Evolutionary conservation across 1,140 invertebrate species (phyloP).

Genomic region (Neoseiulus cucumeris): DNA sequence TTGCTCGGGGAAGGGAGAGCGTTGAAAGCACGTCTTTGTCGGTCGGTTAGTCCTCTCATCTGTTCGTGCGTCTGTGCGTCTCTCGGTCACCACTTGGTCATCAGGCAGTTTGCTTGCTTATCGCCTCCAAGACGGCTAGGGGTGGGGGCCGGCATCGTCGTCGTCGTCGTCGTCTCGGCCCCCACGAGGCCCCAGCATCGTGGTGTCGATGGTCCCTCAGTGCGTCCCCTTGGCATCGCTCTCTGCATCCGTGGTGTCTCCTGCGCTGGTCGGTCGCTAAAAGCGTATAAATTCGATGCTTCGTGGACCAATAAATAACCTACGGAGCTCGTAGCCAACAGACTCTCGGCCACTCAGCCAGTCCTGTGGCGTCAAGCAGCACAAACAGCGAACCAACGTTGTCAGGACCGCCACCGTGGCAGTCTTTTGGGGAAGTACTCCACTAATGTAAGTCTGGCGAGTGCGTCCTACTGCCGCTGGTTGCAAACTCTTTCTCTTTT

Average conservation of each 20-base stretch:
- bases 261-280: not conserved
- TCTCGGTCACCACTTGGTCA: not conserved
- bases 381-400: too few relatives aligned
- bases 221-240: too few relatives aligned
- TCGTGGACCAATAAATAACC: not conserved
- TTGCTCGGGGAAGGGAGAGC: too few relatives aligned
- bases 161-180: not conserved
- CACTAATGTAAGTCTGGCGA: too few relatives aligned
- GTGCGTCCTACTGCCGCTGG: too few relatives aligned
- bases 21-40: too few relatives aligned
- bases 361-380: too few relatives aligned
- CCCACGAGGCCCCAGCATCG: not conserved
- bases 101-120: not conserved
- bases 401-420: too few relatives aligned
- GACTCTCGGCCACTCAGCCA: not conserved
- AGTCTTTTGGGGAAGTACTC: too few relatives aligned
- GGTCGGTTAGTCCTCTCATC: not conserved
- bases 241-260: too few relatives aligned
- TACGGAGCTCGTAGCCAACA: not conserved
- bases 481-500: too few relatives aligned
- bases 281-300: constrained; percentile 11
- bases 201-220: too few relatives aligned
- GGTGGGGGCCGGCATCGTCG: not conserved
- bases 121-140: not conserved
- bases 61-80: not conserved